Evolutionary conservation across 1,140 invertebrate genomes (phyloP).

Genomic region (Trypoxylus dichotomus): DNA sequence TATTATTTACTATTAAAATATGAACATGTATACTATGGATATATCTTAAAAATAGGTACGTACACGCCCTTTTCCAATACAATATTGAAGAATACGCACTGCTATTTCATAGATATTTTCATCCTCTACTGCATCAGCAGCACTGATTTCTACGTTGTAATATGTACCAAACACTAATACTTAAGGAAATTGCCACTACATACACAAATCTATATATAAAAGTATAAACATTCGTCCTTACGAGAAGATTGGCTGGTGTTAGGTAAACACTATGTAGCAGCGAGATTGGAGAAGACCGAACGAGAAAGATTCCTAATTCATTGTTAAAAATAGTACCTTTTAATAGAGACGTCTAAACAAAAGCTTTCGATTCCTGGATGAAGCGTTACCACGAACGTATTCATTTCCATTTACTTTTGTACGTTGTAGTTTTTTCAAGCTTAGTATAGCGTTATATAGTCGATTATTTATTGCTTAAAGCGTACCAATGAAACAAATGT

Average conservation of each 20-base stretch:
- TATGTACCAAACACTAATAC: not conserved
- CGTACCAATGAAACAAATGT: not conserved
- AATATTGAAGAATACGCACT: not conserved
- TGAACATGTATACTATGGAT: not conserved
- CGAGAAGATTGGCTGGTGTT: not conserved
- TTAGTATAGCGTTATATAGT: not conserved
- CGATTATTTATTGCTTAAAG: not conserved
- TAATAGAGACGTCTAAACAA: not conserved
- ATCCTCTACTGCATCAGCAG: not conserved
- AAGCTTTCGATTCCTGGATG: not conserved
- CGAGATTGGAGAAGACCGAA: not conserved
- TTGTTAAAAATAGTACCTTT: not conserved
- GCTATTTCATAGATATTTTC: not conserved
- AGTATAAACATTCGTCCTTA: not conserved
- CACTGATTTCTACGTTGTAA: not conserved
- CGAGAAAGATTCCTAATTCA: not conserved
- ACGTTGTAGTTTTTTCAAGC: not conserved
- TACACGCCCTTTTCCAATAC: not conserved
- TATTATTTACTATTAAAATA: too few species aligned
- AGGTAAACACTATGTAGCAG: not conserved
- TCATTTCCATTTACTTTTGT: not conserved
- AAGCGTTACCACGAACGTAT: not conserved
- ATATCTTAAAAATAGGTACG: not conserved
- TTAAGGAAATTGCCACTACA: not conserved
- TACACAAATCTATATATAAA: slow-evolving; percentile 1